Percentiles rank a stretch among this genome's conserved stretches.
Evolutionary conservation across 2,888 invertebrate species (phyloP).

Genomic region (Mystacides longicornis): DNA sequence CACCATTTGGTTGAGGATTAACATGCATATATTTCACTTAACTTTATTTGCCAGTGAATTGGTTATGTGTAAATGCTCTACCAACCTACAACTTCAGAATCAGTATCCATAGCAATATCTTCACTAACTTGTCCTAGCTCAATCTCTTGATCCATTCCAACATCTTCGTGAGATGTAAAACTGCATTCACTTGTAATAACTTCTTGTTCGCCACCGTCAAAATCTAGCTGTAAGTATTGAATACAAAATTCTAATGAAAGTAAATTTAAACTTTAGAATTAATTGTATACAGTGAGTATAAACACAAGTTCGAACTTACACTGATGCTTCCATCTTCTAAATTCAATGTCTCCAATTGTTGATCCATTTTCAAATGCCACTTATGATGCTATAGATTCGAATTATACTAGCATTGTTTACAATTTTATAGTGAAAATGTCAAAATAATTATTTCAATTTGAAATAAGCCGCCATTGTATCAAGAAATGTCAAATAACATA

Average conservation of each 20-base stretch:
- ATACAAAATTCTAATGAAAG: too few relatives aligned
- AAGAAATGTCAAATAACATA: constrained; percentile 38
- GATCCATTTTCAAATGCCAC: constrained; percentile 35
- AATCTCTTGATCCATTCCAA: constrained; percentile 32
- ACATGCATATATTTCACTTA: too few relatives aligned
- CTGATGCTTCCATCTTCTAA: constrained; percentile 38
- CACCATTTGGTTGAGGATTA: too few relatives aligned
- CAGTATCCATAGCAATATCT: constrained; percentile 40
- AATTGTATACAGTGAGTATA: too few relatives aligned
- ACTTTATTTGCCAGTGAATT: neutral
- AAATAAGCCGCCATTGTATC: constrained; percentile 50
- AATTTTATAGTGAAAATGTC: constrained; percentile 1
- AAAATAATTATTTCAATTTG: constrained; percentile 29
- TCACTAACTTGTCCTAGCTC: constrained; percentile 41
- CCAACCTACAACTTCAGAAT: constrained; percentile 25
- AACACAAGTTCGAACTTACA: constrained; percentile 31
- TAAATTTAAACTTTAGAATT: too few relatives aligned
- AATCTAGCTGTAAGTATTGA: constrained; percentile 37
- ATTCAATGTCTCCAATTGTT: constrained; percentile 40
- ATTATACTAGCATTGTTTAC: neutral
- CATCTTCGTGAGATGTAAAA: constrained; percentile 31
- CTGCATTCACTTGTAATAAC: constrained; percentile 37
- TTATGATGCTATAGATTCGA: neutral
- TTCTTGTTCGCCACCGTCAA: constrained; percentile 36
- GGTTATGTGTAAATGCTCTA: neutral